Percentiles rank a stretch among this genome's conserved stretches.
phyloP scores from a whole-genome alignment of 2,888 invertebrate species.

The Octonoba sinensis region DNA sequence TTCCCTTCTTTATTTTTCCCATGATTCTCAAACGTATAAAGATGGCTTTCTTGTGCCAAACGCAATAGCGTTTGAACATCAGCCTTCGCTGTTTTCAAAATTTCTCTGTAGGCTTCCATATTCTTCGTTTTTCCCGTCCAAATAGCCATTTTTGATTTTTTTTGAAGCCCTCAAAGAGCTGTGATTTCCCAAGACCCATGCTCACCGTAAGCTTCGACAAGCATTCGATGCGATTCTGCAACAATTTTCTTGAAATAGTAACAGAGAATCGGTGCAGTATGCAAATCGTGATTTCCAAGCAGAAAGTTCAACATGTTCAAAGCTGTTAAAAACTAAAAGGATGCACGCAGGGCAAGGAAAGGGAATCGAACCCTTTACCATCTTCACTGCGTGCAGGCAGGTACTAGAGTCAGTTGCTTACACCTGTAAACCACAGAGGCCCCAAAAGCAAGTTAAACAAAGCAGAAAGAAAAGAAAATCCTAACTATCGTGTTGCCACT shows the following conservation, averaged over 20 bases:
- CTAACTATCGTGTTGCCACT: too few species aligned
- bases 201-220: conserved; percentile 3
- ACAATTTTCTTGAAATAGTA: conserved; percentile 11
- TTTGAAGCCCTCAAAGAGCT: not conserved
- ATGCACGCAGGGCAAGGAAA: too few species aligned
- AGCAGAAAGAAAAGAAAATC: too few species aligned
- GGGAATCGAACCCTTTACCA: too few species aligned
- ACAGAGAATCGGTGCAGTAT: not conserved
- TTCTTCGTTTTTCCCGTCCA: conserved; percentile 6
- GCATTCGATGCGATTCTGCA: conserved; percentile 7
- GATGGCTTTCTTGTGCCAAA: too few species aligned
- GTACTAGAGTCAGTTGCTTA: too few species aligned
- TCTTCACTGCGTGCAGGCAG: too few species aligned
- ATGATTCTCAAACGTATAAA: too few species aligned
- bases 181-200: conserved; percentile 1
- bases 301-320: conserved; percentile 5
- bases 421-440: too few species aligned
- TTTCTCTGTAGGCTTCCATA: not conserved
- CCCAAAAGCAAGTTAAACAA: too few species aligned
- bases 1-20: too few species aligned
- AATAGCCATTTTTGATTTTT: conserved; percentile 1
- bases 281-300: conserved; percentile 6
- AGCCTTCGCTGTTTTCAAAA: not conserved
- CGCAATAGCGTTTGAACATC: too few species aligned
- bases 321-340: not conserved